A percentile compares a stretch with the other conserved stretches of the same genome.
phyloP scores from a whole-genome alignment of 2,888 invertebrate genomes.

The Marasmarcha lunaedactyla region DNA sequence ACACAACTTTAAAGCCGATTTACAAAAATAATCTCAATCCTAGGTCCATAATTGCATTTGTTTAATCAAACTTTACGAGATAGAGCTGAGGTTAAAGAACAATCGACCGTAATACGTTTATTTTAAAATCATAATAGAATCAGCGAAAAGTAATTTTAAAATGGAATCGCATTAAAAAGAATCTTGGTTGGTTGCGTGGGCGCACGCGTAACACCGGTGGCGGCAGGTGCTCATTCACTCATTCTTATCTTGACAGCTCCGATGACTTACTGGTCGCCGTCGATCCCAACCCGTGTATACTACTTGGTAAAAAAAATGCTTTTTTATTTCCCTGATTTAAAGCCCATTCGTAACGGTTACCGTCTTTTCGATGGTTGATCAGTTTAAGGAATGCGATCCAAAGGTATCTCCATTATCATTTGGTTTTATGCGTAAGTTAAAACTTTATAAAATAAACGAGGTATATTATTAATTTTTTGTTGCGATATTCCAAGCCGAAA shows the following conservation, averaged over 20 bases:
- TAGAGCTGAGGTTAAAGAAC: conserved; percentile 18
- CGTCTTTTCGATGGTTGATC: conserved; percentile 46
- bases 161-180: conserved; percentile 28
- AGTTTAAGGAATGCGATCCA: conserved; percentile 44
- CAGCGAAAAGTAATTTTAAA: conserved; percentile 22
- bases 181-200: conserved; percentile 42
- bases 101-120: conserved; percentile 26
- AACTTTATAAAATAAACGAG: background rate
- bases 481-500: no score
- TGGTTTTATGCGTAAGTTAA: background rate
- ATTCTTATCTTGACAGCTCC: conserved; percentile 68
- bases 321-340: conserved; percentile 54
- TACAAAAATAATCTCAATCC: conserved; percentile 50
- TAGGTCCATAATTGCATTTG: conserved; percentile 34
- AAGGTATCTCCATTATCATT: conserved; percentile 33
- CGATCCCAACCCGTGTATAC: conserved; percentile 48
- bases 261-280: conserved; percentile 63
- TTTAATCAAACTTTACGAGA: conserved; percentile 31
- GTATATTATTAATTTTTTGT: background rate
- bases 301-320: conserved; percentile 45
- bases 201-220: conserved; percentile 64
- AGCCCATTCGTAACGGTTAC: conserved; percentile 65
- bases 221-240: conserved; percentile 66
- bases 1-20: conserved; percentile 56
- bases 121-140: conserved; percentile 26